These are phyloP conservation scores for Phortica magna DNA, from an alignment of 2,888 invertebrate species.

Conservation along the genomic window DNA sequence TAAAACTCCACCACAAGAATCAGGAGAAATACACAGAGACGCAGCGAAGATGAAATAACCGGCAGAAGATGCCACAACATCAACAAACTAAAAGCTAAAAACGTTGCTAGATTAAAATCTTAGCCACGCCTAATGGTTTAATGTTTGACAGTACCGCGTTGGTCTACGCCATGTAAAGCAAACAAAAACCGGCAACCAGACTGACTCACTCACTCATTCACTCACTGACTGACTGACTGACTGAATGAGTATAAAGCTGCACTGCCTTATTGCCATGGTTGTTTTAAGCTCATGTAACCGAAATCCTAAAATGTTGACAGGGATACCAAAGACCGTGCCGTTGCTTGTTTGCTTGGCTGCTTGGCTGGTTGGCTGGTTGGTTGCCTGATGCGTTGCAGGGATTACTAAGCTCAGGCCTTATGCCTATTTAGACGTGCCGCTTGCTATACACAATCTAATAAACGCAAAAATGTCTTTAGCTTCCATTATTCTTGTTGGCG, in stretches of 20 bases:
- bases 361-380: neutral
- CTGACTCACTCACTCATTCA: neutral
- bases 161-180: neutral
- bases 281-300: constrained; percentile 1
- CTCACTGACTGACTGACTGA: neutral
- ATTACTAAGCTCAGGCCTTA: constrained; percentile 19
- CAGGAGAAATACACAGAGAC: neutral
- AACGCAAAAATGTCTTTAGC: constrained; percentile 25
- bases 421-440: constrained; percentile 47
- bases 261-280: neutral
- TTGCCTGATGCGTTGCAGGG: constrained; percentile 32
- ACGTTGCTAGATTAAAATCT: constrained; percentile 30
- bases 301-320: neutral
- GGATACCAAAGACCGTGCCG: neutral
- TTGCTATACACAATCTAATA: constrained; percentile 12
- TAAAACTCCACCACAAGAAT: neutral
- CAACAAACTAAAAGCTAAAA: constrained; percentile 14
- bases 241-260: neutral
- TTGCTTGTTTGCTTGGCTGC: neutral
- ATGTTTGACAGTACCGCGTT: neutral
- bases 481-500: constrained; percentile 11
- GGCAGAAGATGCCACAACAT: neutral
- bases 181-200: neutral
- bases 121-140: constrained; percentile 27
- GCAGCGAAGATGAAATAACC: neutral